Evolutionary conservation across 2,888 invertebrate species (phyloP), one percentile per base, ranked within the genome.

Genomic region (Napeogenes sylphis): DNA sequence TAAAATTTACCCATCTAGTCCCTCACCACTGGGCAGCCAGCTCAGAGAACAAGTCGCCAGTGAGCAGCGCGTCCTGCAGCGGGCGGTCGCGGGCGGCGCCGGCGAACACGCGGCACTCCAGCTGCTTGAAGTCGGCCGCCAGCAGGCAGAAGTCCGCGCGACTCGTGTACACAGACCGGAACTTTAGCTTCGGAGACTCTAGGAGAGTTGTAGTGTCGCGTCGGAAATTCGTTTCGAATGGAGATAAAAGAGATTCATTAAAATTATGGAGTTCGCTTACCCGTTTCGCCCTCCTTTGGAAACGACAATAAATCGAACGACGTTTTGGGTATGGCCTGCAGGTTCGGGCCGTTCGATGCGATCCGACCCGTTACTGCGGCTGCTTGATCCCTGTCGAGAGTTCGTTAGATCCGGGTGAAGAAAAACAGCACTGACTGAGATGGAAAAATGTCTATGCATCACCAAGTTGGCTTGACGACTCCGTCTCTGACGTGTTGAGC

Each of bases 51-150:
- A 92, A 75, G 69, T 92, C 91, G 2, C 67, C 70, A 0, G 69
- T 67, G 4, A 67, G 61, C 54, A 92, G 80, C 21, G 81, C 80
- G 35, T 51, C 66, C 32, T 73, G 71, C 59, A 91, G 79, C 4
- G 55, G 64, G 12, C 56, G 47, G 75, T 91, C 91, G 53, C 71
- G 76, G 30, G 91, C 84, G 47, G 77, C 77, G 72, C 81, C 82
- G 64, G 91, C 91, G 71, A 90, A 83, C 75, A 91, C 84, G 70
- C 91, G 82, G 67, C 91, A 87, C 79, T 92, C 91, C 65, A 90
- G 80, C 73, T 92, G 91, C 70, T 75, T 74, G 79, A 90, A 92
- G 81, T 92, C 91, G 0, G 90, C 91, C 51, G 87, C 85, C 66
- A 91, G 63, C 62, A 91, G 77, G 46, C 51, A 30, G 69, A 64